Evolutionary conservation across 2,888 invertebrate species (phyloP), one percentile per base, ranked within the genome.

Genomic region (Pammene fasciana): DNA sequence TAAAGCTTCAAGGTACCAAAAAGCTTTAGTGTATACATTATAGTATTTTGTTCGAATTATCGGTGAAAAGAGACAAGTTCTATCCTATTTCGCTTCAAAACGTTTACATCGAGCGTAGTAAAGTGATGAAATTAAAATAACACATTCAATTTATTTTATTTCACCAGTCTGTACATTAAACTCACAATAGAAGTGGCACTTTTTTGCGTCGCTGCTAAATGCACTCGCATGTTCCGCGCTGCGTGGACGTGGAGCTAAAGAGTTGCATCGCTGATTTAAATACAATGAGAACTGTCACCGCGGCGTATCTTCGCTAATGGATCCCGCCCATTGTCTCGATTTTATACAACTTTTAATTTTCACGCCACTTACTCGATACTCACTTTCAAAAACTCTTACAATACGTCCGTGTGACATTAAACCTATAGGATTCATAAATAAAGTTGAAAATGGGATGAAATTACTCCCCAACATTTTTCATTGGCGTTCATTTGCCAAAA

Each of bases 261-360:
- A 38, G 16, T 5, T 1, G n/a, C 45, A 43, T 13, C 10, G 38
- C 38, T 18, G 38, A 38, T n/a, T 18, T 36, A 45, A 65, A 48
- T 38, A 56, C 64, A 65, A 65, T 45, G 45, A 46, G 64, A 54
- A 66, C 56, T 38, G 61, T 48, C 48, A 38, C 18, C 46, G 46
- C 18, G 10, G 46, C 18, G 10, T 48, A 38, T 56, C 38, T 56
- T n/a, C 26, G 10, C 48, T 65, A 66, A 66, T 66, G 50, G 66
- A 52, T 18, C 26, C 18, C 60, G 16, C 34, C 55, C 59, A 66
- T 50, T 66, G 18, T 50, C 43, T 68, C 16, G 34, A 46, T 48
- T 62, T 38, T 43, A 41, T 43, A 41, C n/a, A 16, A 46, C 45
- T 46, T 57, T 48, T 41, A 36, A 46, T 67, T 61, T 41, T 48